Evolutionary conservation across 92 coral and sea anemone species (phyloP), one percentile per base, ranked within the genome.

Genomic region (Siderastrea siderea): DNA sequence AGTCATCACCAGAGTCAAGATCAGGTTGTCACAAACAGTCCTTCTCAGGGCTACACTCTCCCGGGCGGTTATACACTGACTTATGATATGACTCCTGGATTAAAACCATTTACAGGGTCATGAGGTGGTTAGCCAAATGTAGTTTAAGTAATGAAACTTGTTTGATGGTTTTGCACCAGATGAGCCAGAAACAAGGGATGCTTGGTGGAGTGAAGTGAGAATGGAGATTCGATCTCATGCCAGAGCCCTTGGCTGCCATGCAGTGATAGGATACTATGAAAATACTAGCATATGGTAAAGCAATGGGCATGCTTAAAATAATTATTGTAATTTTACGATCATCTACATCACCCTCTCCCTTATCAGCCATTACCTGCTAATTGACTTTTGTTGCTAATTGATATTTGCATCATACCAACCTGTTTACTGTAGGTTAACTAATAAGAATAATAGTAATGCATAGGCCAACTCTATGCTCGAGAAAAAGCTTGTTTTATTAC

Each of bases 191-290:
- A 97, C 99, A 4, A 90, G 99, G 59, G 99, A 97, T 79, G 98
- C 99, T 1, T 97, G 99, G 99, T 97, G 99, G 99, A 92, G 92
- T 11, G 99, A 97, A 82, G 98, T 97, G 45, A 91, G 99, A 65
- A 97, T 95, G 57, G 99, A 97, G 80, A 97, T 97, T 74, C 88
- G 98, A 54, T 96, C 98, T 1, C 99, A 97, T 45, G 98, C 99
- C 44, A 89, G 96, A 46, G 95, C 99, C 3, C 95, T 97, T 84
- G 99, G 98, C 72, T 97, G 99, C 71, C 96, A 97, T 78, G 98
- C 99, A 19, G 99, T 97, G 44, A 91, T 97, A 17, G 99, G 99
- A 14, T 97, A 97, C 89, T 94, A 96, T 47, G 99, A 97, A 80
- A 88, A 92, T 3, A 94, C 99, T 0, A 95, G 98, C 80, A 97